Base-by-base conservation (phyloP, 2,113 vertebrate genomes). In the Periophthalmodon schlosseri region DNA sequence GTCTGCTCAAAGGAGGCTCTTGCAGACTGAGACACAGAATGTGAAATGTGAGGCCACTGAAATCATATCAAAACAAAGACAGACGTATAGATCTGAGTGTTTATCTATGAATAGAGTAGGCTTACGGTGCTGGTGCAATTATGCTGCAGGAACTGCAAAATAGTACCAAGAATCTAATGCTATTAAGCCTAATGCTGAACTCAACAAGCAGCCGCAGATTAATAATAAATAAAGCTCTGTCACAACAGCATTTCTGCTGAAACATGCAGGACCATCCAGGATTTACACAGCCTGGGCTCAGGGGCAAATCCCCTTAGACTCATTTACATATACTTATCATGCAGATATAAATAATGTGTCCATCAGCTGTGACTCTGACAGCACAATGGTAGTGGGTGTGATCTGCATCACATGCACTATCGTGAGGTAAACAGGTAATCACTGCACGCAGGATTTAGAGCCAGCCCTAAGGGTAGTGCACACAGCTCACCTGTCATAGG, bases 11-110 rank as follows among this genome's bases (percentile, higher is more conserved):
- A 90, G 76, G 68, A 83, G 57, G 81, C 82, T 79, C 76, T 79
- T 46, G 79, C 60, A 85, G 78, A 72, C 70, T 73, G 68, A 79
- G 65, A 63, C 39, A 83, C 84, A 79, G 76, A 85, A 88, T 87
- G 86, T 46, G 86, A 93, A 92, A 91, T 79, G 75, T 76, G 82
- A 89, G 73, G 84, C 82, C 78, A 79, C 71, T 85, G 78, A 79
- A 90, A 88, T 76, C 73, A 77, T 75, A 91, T 66, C 79, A 76
- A 61, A 44, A 75, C 73, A 83, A 76, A 77, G 34, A 69, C 44
- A 72, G 50, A 70, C 52, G 28, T 72, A 66, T 15, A 69, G 71
- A 68, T 65, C 33, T 39, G 33, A 71, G 72, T 36, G 61, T 20
- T 11, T 44, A 36, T 79, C 44, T 65, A 21, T 74, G 67, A 82